Conservation (phyloP, 2,113 vertebrate species). For the Probosciger aterrimus region DNA sequence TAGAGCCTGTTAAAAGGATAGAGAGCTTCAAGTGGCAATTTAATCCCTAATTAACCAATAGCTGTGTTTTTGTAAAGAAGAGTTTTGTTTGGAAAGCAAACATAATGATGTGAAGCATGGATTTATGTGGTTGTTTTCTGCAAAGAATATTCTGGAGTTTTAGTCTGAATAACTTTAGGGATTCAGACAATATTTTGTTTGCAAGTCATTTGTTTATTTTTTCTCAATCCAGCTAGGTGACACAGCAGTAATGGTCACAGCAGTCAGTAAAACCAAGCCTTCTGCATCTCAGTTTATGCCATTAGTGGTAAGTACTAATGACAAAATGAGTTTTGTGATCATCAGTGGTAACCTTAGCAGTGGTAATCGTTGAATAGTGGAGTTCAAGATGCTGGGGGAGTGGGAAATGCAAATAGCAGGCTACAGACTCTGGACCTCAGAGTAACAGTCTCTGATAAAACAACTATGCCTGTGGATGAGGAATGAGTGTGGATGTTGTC, state of each 20-base stretch:
- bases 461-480: not conserved
- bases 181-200: not conserved
- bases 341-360: not conserved
- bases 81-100: not conserved
- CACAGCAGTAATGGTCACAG: conserved; percentile 95
- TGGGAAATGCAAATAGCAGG: not conserved
- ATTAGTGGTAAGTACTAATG: conserved; percentile 84
- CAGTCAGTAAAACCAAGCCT: conserved; percentile 94
- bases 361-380: not conserved
- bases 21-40: not conserved
- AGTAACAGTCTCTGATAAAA: not conserved
- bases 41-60: not conserved
- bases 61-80: not conserved
- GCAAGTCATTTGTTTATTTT: not conserved
- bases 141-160: not conserved
- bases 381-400: not conserved
- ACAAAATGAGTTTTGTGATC: not conserved
- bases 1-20: not conserved
- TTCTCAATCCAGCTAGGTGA: conserved; percentile 82
- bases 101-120: accelerated
- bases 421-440: not conserved
- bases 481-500: not conserved
- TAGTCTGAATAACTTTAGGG: not conserved
- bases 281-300: conserved; percentile 92
- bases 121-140: not conserved